Percentiles rank a stretch among this genome's conserved stretches.
phyloP scores from a whole-genome alignment of 2,888 invertebrate genomes.

The Meandrusa payeni region DNA sequence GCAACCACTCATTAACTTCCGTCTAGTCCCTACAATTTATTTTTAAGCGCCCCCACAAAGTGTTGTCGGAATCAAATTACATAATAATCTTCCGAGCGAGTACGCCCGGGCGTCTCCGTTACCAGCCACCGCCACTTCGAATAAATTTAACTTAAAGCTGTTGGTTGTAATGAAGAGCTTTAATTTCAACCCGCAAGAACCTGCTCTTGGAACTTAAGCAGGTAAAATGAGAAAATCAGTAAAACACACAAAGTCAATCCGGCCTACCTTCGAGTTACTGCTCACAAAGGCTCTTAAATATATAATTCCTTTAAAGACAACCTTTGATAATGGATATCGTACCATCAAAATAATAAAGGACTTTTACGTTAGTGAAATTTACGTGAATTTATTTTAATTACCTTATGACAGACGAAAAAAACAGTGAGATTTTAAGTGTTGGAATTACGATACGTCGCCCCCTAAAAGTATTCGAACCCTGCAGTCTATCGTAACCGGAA shows the following conservation, averaged over 20 bases:
- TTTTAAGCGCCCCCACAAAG: conserved; percentile 26
- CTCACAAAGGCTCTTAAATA: conserved; percentile 9
- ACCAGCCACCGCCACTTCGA: neutral
- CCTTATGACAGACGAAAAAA: too few species aligned
- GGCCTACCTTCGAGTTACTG: conserved; percentile 1
- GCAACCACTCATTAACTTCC: conserved; percentile 2
- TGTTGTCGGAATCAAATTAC: conserved; percentile 29
- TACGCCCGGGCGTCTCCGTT: conserved; percentile 2
- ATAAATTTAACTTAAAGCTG: conserved; percentile 20
- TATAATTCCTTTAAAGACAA: conserved; percentile 10
- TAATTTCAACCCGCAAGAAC: conserved; percentile 17
- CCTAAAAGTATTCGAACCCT: too few species aligned
- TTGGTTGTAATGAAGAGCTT: conserved; percentile 19
- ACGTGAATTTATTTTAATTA: neutral
- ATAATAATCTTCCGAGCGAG: conserved; percentile 26
- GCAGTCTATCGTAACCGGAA: too few species aligned
- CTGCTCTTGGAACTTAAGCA: conserved; percentile 12
- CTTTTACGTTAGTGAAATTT: too few species aligned
- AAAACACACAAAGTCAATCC: conserved; percentile 13
- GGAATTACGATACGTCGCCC: too few species aligned
- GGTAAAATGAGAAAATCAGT: conserved; percentile 13
- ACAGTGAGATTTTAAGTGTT: too few species aligned
- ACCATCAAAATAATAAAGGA: conserved; percentile 4
- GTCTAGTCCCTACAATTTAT: conserved; percentile 11
- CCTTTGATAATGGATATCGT: neutral